These are phyloP conservation scores for Apistogramma diplotaenia DNA, from an alignment of 2,113 vertebrate species.

Conservation along the genomic window DNA sequence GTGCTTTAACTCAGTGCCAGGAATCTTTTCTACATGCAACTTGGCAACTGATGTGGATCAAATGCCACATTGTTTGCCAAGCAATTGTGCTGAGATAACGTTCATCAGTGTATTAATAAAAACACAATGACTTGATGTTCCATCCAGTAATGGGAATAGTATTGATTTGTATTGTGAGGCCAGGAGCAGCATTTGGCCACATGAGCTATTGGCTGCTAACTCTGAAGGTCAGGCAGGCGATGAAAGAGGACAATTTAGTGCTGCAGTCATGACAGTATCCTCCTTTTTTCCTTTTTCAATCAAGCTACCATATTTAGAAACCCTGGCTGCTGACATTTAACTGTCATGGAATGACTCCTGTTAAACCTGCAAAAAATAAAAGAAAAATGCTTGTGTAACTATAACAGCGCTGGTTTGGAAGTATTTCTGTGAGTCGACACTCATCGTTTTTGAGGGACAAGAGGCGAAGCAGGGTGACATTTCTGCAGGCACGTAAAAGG, in stretches of 20 bases:
- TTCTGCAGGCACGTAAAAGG: conserved; percentile 62
- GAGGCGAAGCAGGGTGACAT: conserved; percentile 54
- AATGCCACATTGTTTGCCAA: no score
- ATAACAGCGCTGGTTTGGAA: background rate
- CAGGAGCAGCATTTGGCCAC: background rate
- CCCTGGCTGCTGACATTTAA: conserved; percentile 34
- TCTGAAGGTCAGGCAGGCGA: conserved; percentile 29
- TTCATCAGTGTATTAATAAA: background rate
- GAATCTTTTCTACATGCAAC: background rate
- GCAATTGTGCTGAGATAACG: background rate
- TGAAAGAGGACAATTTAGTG: background rate
- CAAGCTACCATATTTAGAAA: background rate
- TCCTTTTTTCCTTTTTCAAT: conserved; percentile 1
- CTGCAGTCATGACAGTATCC: background rate
- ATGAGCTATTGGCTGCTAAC: background rate
- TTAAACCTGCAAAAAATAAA: conserved; percentile 11
- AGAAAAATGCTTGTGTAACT: conserved; percentile 20
- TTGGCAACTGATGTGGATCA: background rate
- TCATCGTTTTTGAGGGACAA: conserved; percentile 8
- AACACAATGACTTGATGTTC: background rate
- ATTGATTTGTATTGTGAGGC: background rate
- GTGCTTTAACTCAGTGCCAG: background rate
- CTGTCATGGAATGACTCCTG: background rate
- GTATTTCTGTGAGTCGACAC: background rate
- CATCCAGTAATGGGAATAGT: background rate